Conservation (phyloP, 2,797 vertebrate species). For the Sebastes wilsoni region DNA sequence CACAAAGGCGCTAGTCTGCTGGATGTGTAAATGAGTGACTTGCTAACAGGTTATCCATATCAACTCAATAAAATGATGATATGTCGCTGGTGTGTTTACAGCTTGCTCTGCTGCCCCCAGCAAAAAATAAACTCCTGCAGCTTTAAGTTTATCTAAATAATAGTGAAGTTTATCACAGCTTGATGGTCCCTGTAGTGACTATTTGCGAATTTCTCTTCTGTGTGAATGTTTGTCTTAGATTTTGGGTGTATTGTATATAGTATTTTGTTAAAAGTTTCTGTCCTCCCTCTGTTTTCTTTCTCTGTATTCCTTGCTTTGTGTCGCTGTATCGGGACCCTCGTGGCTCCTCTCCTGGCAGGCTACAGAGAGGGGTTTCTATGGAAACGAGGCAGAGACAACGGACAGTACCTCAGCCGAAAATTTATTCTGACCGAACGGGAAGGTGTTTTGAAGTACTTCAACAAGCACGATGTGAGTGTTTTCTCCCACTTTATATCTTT, state of each 20-base stretch:
- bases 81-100: background rate
- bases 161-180: background rate
- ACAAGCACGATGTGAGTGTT: conserved; percentile 91
- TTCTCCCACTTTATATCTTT: background rate
- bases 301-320: background rate
- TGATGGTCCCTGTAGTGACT: background rate
- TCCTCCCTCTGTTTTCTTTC: background rate
- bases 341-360: conserved; percentile 78
- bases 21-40: background rate
- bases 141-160: background rate
- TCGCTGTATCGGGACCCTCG: conserved; percentile 2
- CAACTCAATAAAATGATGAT: background rate
- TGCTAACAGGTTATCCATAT: background rate
- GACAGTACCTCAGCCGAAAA: conserved; percentile 94
- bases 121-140: background rate
- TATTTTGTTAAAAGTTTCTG: background rate
- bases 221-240: background rate
- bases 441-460: conserved; percentile 95
- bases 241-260: no score
- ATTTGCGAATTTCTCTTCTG: background rate
- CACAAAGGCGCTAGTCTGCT: background rate
- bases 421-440: conserved; percentile 95
- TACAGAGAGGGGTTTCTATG: conserved; percentile 96
- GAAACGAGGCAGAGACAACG: conserved; percentile 95
- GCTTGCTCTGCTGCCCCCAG: no score